phyloP scores from a whole-genome alignment of 1,140 invertebrate species.

The Drosophila arizonae region DNA sequence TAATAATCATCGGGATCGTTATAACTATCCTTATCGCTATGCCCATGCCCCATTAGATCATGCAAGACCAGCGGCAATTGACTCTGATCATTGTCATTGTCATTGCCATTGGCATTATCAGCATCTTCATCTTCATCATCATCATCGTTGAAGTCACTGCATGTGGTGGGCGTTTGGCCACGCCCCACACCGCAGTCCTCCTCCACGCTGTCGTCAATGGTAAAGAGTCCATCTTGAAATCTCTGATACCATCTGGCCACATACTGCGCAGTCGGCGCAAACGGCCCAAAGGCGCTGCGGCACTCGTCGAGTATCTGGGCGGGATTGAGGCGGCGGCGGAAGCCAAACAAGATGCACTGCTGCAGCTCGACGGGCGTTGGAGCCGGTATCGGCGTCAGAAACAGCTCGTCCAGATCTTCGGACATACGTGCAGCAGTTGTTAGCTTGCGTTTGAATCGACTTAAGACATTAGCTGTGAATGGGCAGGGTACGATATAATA shows the following conservation, averaged over 20 bases:
- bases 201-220: constrained; percentile 55
- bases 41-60: constrained; percentile 27
- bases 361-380: constrained; percentile 65
- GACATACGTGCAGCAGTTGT: constrained; percentile 55
- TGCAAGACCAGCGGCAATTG: constrained; percentile 43
- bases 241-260: constrained; percentile 69
- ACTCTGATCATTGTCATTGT: constrained; percentile 22
- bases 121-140: constrained; percentile 8
- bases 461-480: constrained; percentile 73
- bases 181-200: constrained; percentile 32
- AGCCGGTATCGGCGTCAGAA: constrained; percentile 69
- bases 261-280: constrained; percentile 66
- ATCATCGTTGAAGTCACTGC: constrained; percentile 63
- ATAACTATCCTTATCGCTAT: constrained; percentile 34
- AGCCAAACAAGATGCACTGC: constrained; percentile 72
- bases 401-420: constrained; percentile 73
- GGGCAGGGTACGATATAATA: constrained; percentile 31
- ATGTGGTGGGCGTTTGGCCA: constrained; percentile 66
- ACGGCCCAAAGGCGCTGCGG: constrained; percentile 65
- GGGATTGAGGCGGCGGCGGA: constrained; percentile 68
- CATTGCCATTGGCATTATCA: constrained; percentile 11
- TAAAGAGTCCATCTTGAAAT: constrained; percentile 67
- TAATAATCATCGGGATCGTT: constrained; percentile 36
- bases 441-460: constrained; percentile 61
- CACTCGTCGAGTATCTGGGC: constrained; percentile 67